A percentile compares a stretch with the other conserved stretches of the same genome.
Evolutionary conservation across 53 echinoderm and acorn worm genomes (phyloP).

Genomic region (Temnopleurus reevesii): DNA sequence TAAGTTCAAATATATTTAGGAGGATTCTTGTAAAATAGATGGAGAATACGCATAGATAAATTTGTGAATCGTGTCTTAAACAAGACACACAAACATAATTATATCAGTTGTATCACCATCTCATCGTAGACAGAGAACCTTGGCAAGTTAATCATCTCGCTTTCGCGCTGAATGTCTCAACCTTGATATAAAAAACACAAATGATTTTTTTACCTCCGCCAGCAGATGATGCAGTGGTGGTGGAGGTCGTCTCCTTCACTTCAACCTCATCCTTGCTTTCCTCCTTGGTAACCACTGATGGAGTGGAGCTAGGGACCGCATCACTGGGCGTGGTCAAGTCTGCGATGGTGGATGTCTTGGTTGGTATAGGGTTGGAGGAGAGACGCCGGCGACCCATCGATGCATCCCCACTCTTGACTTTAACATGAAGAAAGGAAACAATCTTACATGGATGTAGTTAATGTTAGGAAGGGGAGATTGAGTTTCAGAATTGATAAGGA

Average conservation of each 20-base stretch:
- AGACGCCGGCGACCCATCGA: conserved; percentile 48
- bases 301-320: background rate
- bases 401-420: conserved; percentile 75
- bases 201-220: background rate
- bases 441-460: background rate
- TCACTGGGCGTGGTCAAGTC: conserved; percentile 50
- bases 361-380: conserved; percentile 57
- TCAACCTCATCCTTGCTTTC: conserved; percentile 10
- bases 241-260: background rate
- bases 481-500: background rate
- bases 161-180: too few species aligned
- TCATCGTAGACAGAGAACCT: too few species aligned
- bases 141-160: too few species aligned
- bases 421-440: background rate
- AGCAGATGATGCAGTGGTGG: background rate
- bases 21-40: too few species aligned
- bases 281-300: background rate
- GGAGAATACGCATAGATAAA: too few species aligned
- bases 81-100: too few species aligned
- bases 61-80: too few species aligned
- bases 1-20: too few species aligned
- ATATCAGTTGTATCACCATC: too few species aligned
- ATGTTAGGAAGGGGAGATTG: background rate
- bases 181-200: too few species aligned
- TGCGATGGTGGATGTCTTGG: conserved; percentile 8